Evolutionary conservation across 2,113 vertebrate genomes (phyloP).

Genomic region (Bos taurus): ARS-UCD2.0 NC_037342.1:70223001-70223500

Average conservation of each 20-base stretch:
- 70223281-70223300: not conserved
- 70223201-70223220: not conserved
- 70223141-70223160: not conserved
- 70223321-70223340: not conserved
- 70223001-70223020: not conserved
- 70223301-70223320: not conserved
- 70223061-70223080: not conserved
- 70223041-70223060: not conserved
- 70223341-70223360: not conserved
- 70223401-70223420: not conserved
- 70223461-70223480: not conserved
- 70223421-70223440: not conserved
- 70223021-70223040: not conserved
- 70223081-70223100: not conserved
- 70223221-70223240: not conserved
- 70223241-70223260: not conserved
- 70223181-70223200: not conserved
- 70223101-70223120: not conserved
- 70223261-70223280: not conserved
- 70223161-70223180: not conserved
- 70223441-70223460: not conserved
- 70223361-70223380: not conserved
- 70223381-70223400: not conserved
- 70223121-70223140: not conserved
- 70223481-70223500: not conserved